Evolutionary conservation across 2,113 vertebrate species (phyloP), one percentile per base, ranked within the genome.

Genomic region (Stercorarius parasiticus): DNA sequence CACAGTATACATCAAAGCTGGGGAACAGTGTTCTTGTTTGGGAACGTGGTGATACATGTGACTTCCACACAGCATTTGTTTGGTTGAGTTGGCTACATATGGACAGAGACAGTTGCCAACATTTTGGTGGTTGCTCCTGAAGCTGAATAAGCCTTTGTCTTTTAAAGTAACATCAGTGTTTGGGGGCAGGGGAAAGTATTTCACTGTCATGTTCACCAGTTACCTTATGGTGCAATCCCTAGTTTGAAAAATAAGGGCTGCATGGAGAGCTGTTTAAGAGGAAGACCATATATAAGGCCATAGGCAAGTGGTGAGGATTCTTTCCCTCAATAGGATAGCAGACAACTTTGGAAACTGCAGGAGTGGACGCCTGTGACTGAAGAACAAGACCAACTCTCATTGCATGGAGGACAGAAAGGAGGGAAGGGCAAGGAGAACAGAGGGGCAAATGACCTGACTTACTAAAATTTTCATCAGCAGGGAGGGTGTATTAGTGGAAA

Each of bases 41-140:
- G 66, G 38, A 87, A 64, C 5, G 1, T 9, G 21, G 59, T 0
- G 0, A 81, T 12, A 42, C 0, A 0, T 23, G 27, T 27, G 38
- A 74, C 56, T 56, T 93, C 56, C 34, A 47, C 12, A 30, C 0
- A 3, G 21, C 8, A 58, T 66, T 73, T 91, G 15, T 89, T 84
- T 74, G 52, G 25, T 42, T 25, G 47, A 91, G 42, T 10, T 64
- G 42, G 42, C 36, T 53, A 49, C 18, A 55, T 7, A 45, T 2
- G 11, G 74, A 82, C 45, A 82, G 27, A 72, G 59, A 80, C 49
- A 69, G 4, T 40, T 70, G 82, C 52, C 61, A 86, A 71, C 15
- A 23, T 59, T 45, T 79, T 76, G 20, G 13, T 85, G 36, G 21
- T 22, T 87, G n/a, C 26, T 94, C 34, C 56, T 76, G 65, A 47